Conservation (phyloP, 2,888 invertebrate genomes). For the Lysandra bellargus region DNA sequence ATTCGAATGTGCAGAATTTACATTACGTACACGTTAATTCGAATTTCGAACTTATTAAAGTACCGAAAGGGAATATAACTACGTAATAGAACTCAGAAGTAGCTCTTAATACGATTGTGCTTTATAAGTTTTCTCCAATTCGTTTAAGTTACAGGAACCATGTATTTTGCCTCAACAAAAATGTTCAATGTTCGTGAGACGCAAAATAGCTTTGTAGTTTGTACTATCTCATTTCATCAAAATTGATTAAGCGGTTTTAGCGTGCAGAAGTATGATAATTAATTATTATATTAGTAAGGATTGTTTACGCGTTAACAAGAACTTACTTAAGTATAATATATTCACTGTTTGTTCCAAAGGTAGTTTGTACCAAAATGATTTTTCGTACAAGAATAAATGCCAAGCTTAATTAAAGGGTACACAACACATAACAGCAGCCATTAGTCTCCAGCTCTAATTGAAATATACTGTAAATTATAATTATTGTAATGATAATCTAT, state of each 20-base stretch:
- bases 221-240: too few relatives aligned
- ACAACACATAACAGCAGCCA: conserved; percentile 10
- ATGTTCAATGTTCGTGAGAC: too few relatives aligned
- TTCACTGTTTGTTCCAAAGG: not conserved
- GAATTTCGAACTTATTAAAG: not conserved
- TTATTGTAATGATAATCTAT: not conserved
- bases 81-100: not conserved
- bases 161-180: too few relatives aligned
- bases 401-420: not conserved
- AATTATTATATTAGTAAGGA: too few relatives aligned
- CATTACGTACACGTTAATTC: not conserved
- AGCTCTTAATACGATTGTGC: not conserved
- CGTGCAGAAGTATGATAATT: too few relatives aligned
- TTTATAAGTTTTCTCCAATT: not conserved
- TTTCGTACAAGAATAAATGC: not conserved
- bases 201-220: too few relatives aligned
- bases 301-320: too few relatives aligned
- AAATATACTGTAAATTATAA: not conserved
- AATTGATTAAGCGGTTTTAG: too few relatives aligned
- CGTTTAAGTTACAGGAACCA: too few relatives aligned
- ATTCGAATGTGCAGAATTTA: not conserved
- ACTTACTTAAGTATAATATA: too few relatives aligned
- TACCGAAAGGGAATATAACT: not conserved
- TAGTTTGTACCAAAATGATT: not conserved
- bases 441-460: conserved; percentile 3